Percentiles rank a stretch among this genome's conserved stretches.
Conservation (phyloP, 1,140 invertebrate species). For the Bombus pyrosoma region DNA sequence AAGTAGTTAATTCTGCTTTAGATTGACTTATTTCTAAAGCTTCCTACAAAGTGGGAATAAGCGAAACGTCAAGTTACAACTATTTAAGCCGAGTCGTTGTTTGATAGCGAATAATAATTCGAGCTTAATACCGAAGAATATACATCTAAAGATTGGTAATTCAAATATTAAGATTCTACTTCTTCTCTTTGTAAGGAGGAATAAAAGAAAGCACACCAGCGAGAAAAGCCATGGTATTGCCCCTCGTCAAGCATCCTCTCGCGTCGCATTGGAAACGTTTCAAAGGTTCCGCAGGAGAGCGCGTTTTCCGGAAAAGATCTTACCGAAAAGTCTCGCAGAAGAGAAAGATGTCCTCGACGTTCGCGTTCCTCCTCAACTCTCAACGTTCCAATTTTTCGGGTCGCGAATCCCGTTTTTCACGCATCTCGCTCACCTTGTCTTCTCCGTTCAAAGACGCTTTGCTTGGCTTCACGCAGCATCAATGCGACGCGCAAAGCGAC, state of each 20-base stretch:
- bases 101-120: no score
- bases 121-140: no score
- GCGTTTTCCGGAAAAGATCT: not conserved
- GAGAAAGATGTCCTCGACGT: not conserved
- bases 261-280: not conserved
- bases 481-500: not conserved
- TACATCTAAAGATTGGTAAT: no score
- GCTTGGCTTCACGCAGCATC: conserved; percentile 23
- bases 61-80: no score
- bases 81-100: no score
- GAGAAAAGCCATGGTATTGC: no score
- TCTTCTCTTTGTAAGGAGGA: no score
- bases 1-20: no score
- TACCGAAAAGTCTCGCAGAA: not conserved
- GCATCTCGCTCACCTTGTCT: not conserved
- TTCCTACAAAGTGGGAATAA: no score
- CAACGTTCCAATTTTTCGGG: conserved; percentile 14
- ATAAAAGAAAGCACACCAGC: no score
- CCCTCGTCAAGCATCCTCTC: not conserved
- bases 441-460: not conserved
- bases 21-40: no score
- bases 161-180: no score
- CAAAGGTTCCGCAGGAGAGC: not conserved
- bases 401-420: not conserved
- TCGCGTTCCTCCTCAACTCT: not conserved